These are phyloP conservation scores for Anguilla anguilla DNA, from an alignment of 2,797 vertebrate species.

Conservation along the genomic window DNA sequence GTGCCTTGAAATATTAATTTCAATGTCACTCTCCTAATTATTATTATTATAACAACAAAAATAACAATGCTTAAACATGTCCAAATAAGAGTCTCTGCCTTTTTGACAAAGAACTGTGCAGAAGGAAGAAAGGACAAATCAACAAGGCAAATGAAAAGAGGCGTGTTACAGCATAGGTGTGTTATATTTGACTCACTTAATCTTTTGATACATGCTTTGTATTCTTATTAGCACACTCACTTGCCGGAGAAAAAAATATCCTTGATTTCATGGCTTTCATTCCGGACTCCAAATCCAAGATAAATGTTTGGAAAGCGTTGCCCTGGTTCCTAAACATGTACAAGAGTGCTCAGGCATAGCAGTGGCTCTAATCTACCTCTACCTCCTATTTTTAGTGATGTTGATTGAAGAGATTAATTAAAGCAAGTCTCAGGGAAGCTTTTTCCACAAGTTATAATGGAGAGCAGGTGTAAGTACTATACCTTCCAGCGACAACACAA, in stretches of 20 bases:
- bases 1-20: not conserved
- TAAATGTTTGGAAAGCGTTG: constrained; percentile 21
- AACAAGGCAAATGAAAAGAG: not conserved
- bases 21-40: not conserved
- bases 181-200: not conserved
- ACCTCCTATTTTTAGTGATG: constrained; percentile 22
- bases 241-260: not conserved
- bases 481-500: constrained; percentile 23
- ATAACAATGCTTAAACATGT: not conserved
- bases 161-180: not conserved
- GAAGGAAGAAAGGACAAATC: not conserved
- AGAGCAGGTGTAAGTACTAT: not conserved
- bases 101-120: not conserved
- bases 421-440: constrained; percentile 7
- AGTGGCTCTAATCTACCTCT: not conserved
- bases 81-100: not conserved
- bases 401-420: constrained; percentile 24
- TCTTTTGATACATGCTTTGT: not conserved
- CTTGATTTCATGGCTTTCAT: not conserved
- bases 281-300: not conserved
- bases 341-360: constrained; percentile 14
- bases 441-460: not conserved
- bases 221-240: constrained; percentile 7
- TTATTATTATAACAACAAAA: not conserved
- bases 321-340: not conserved